These are phyloP conservation scores for Rynchops niger DNA, from an alignment of 2,113 vertebrate genomes.

Conservation along the genomic window DNA sequence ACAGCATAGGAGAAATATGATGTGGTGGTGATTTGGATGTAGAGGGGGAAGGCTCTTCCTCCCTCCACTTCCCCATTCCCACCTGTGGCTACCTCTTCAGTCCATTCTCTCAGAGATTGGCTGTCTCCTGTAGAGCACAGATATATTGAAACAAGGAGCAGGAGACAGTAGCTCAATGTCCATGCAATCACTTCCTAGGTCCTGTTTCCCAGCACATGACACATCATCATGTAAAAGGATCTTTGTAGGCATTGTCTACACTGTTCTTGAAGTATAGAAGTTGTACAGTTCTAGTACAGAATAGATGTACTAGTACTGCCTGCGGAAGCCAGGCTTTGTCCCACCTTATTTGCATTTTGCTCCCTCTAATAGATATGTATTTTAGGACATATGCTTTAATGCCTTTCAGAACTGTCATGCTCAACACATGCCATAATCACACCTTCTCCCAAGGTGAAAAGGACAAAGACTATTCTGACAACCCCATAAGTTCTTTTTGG, in stretches of 20 bases:
- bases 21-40: rapidly evolving
- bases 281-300: neutral
- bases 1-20: rapidly evolving
- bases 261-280: too few species aligned
- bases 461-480: neutral
- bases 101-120: too few species aligned
- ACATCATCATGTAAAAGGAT: neutral
- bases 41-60: neutral
- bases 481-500: neutral
- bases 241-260: neutral
- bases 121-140: neutral
- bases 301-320: neutral
- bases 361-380: too few species aligned
- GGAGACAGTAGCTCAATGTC: neutral
- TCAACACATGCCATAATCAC: neutral
- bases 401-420: neutral
- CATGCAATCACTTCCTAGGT: neutral
- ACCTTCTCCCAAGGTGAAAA: neutral
- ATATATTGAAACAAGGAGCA: neutral
- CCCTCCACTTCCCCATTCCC: neutral
- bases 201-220: neutral
- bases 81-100: neutral
- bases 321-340: neutral
- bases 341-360: neutral
- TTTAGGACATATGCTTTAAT: neutral